Base-by-base conservation (phyloP, 2,888 invertebrate genomes). In the Euphydryas editha region DNA sequence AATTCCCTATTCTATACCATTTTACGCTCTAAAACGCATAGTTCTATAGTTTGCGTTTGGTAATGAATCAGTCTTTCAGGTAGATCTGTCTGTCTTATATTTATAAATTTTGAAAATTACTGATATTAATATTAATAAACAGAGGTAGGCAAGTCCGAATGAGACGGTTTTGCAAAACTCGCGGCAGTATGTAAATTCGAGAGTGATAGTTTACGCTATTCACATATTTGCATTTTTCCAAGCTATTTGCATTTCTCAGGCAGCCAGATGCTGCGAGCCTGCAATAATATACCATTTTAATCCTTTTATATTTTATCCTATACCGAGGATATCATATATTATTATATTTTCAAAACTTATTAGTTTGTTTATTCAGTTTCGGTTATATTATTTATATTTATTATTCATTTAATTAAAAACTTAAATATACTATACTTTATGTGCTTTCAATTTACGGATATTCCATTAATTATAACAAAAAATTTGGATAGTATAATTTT, bases 181-280 rank as follows among this genome's bases (percentile, higher is more conserved):
- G 62, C 24, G 57, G 36, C 15, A 65, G 51, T 61, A 51, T 60
- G 60, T 51, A 69, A 66, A 72, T 67, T 65, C 72, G 67, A 72
- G 72, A 71, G 65, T 75, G 73, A 77, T 78, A 78, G 81, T 81
- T 82, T 77, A 78, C 73, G 75, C 76, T 79, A 76, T 78, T 73
- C 73, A 82, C 81, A 83, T 84, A 86, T 87, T 87, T 87, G 82
- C 84, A 87, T 86, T 86, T 86, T 87, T 85, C 84, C 81, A 80
- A 78, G 75, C 83, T 83, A 84, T 85, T 86, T 78, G 75, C 76
- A 75, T 70, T 51, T 68, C 71, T 36, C 67, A 58, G 65, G 54
- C 65, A 68, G 63, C 62, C 67, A 74, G 64, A 42, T 54, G 59
- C 59, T 69, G 65, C 65, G 49, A 55, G 59, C 55, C 65, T 67